Base-by-base conservation (phyloP, 2,888 invertebrate species). In the Torymus texanus region DNA sequence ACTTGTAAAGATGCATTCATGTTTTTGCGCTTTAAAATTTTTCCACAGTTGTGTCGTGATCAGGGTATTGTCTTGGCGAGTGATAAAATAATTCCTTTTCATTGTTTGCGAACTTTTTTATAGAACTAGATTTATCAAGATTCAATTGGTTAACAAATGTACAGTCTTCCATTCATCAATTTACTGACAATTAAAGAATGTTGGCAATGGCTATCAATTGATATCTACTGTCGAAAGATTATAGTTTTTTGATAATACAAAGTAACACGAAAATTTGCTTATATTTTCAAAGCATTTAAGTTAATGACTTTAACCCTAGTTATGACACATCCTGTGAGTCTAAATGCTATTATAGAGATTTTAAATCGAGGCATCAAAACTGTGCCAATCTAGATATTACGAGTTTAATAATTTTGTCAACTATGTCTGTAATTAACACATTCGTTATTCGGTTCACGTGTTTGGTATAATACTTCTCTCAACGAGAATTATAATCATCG, bases 1-100 rank as follows among this genome's bases (percentile, higher is more conserved):
- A 81, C 79, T 79, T 79, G 74, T n/a, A 77, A 81, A 58, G 76
- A 77, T 61, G 66, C 81, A 81, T 74, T 66, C 66, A 76, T 81
- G 81, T 71, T 21, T 41, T 81, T 67, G 56, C 29, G 62, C 66
- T 78, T 80, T 74, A 59, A 58, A 66, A 70, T 70, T 59, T 55
- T 72, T 41, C 41, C n/a, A 53, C 53, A 61, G 29, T 61, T 61
- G n/a, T 77, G 59, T 66, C 77, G 63, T 61, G 59, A 66, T 59
- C 77, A 65, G 77, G 71, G 65, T 55, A 72, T 14, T 41, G 18
- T 16, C 13, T 51, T 59, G 59, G 11, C 3, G 1, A 10, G 12
- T 24, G 14, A 3, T 5, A 8, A 5, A 41, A 41, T 41, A 41
- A 41, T 5, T 41, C 41, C 41, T 8, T 29, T 29, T 5, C 29